These are phyloP conservation scores for Tachystola acroxantha DNA, from an alignment of 2,888 invertebrate species.

Conservation along the genomic window DNA sequence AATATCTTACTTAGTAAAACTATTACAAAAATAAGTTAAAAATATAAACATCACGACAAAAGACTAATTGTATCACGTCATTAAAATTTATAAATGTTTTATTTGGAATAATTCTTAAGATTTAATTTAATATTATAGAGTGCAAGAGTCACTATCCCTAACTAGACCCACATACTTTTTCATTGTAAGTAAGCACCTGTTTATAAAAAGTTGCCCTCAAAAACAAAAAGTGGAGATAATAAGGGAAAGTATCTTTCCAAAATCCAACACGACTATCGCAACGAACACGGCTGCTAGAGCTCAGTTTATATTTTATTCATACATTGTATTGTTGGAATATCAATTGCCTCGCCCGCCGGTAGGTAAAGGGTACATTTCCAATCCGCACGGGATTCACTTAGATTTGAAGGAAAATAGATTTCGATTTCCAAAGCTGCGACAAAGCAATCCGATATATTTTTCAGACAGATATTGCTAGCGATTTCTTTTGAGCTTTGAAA, in stretches of 20 bases:
- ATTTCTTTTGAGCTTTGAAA: conserved; percentile 79
- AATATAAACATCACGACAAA: no score
- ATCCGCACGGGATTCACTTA: conserved; percentile 79
- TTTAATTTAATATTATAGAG: no score
- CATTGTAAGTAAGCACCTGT: no score
- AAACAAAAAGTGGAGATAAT: no score
- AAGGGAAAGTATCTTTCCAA: conserved; percentile 22
- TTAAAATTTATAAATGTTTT: no score
- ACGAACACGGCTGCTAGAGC: conserved; percentile 68
- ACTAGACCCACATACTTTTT: no score
- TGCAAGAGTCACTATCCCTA: no score
- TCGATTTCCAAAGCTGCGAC: conserved; percentile 78
- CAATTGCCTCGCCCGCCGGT: conserved; percentile 77
- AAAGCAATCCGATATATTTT: conserved; percentile 79
- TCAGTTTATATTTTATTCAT: conserved; percentile 78
- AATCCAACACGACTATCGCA: conserved; percentile 59
- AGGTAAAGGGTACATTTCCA: conserved; percentile 79
- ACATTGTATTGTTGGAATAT: conserved; percentile 79
- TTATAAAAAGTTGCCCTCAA: no score
- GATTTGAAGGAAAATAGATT: conserved; percentile 79
- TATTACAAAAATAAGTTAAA: no score
- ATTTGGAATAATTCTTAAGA: no score
- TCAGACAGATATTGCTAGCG: conserved; percentile 79
- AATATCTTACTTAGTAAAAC: no score
- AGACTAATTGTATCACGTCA: no score